phyloP scores from a whole-genome alignment of 2,113 vertebrate genomes.

The Onychostoma macrolepis region DNA sequence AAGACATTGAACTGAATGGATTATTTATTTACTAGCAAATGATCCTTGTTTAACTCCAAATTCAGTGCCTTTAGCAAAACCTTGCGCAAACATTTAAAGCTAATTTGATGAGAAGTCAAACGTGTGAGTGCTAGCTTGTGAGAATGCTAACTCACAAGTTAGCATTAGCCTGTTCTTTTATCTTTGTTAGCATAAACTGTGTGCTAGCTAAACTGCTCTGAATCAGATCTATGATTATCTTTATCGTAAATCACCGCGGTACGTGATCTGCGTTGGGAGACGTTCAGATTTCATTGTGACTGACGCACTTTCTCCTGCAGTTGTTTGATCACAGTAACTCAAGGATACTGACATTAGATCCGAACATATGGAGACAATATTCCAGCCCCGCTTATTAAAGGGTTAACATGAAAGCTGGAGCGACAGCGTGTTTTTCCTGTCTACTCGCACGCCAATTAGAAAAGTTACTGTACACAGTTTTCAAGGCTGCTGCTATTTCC shows the following conservation, averaged over 20 bases:
- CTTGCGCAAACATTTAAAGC: too few species aligned
- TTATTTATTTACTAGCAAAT: too few species aligned
- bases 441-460: constrained; percentile 67
- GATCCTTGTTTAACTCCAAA: too few species aligned
- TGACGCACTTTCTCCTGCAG: background rate
- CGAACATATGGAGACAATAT: constrained; percentile 9
- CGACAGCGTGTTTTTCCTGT: constrained; percentile 55
- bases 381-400: background rate
- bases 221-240: background rate
- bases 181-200: too few species aligned
- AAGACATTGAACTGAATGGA: too few species aligned
- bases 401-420: constrained; percentile 13
- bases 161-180: background rate
- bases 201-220: background rate
- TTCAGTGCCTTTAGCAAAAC: too few species aligned
- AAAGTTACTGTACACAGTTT: constrained; percentile 73
- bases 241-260: background rate
- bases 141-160: too few species aligned
- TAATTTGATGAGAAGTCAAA: too few species aligned
- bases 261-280: background rate
- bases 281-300: background rate
- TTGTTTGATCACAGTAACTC: background rate
- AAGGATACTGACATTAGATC: background rate
- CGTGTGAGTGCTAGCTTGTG: too few species aligned
- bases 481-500: constrained; percentile 79